Evolutionary conservation across 2,797 vertebrate genomes (phyloP).

Genomic region (Carduelis carduelis): DNA sequence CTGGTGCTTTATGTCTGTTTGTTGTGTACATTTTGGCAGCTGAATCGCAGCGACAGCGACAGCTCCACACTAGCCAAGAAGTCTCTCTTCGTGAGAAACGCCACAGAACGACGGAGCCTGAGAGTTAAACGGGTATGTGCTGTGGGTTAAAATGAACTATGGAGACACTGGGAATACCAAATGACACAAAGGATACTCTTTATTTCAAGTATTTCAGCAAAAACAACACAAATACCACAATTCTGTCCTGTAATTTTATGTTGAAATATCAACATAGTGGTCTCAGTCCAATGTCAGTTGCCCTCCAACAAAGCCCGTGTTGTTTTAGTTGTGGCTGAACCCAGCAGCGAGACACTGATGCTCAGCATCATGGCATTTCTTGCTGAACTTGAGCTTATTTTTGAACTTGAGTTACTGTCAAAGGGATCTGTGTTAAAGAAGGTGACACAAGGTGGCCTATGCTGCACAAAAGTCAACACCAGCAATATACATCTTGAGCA

Average conservation of each 20-base stretch:
- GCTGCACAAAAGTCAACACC: not conserved
- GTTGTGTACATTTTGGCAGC: constrained; percentile 52
- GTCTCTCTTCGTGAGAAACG: constrained; percentile 82
- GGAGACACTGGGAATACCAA: not conserved
- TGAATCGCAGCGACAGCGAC: constrained; percentile 86
- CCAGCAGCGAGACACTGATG: not conserved
- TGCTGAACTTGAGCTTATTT: not conserved
- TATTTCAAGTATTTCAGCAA: not conserved
- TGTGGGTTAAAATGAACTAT: not conserved
- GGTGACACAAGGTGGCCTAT: not conserved
- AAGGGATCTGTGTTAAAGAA: not conserved
- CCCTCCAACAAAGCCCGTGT: not conserved
- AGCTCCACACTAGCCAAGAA: constrained; percentile 84
- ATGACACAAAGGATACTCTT: not conserved
- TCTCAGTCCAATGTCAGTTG: not conserved
- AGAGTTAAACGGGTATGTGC: constrained; percentile 80
- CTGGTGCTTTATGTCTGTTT: not conserved
- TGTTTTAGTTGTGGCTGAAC: not conserved
- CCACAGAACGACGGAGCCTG: constrained; percentile 79
- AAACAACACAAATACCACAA: not conserved
- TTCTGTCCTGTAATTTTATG: not conserved
- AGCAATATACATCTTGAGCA: not conserved
- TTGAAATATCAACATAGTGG: not conserved
- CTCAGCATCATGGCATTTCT: not conserved
- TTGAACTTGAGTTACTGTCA: not conserved